These are phyloP conservation scores for Cylindroiulus punctatus DNA, from an alignment of 2,888 invertebrate species.

Conservation along the genomic window DNA sequence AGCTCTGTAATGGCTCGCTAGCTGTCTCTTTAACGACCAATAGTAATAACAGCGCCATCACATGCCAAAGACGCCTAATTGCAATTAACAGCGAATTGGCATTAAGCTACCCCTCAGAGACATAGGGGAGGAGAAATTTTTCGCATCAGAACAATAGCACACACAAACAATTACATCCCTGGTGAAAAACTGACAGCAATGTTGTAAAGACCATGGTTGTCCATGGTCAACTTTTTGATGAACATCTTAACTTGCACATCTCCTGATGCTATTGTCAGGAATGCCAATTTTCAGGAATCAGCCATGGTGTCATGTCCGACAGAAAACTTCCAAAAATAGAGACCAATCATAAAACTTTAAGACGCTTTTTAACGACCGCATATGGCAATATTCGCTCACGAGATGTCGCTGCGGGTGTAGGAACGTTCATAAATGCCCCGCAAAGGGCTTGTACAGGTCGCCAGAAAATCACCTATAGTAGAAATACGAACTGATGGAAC, in stretches of 20 bases:
- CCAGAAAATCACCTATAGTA: neutral
- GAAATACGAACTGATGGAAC: too few relatives aligned
- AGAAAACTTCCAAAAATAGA: too few relatives aligned
- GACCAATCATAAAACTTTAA: too few relatives aligned
- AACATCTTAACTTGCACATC: too few relatives aligned
- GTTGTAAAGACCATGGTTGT: too few relatives aligned
- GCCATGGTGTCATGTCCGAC: too few relatives aligned
- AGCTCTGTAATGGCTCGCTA: neutral
- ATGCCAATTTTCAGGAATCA: too few relatives aligned
- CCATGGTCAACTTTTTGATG: too few relatives aligned
- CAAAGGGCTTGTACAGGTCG: neutral
- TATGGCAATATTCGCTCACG: neutral
- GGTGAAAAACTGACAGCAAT: too few relatives aligned
- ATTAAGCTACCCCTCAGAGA: neutral
- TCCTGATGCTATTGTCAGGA: too few relatives aligned
- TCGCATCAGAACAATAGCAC: neutral
- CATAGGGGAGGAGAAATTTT: neutral
- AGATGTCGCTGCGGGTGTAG: neutral
- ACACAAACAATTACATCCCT: too few relatives aligned
- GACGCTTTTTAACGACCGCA: neutral
- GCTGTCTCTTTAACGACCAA: neutral
- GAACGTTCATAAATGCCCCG: neutral
- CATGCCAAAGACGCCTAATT: constrained; percentile 17
- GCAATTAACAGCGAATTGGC: constrained; percentile 6
- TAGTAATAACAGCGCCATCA: neutral